phyloP scores from a whole-genome alignment of 2,888 invertebrate species.

The Cantharis nigra region DNA sequence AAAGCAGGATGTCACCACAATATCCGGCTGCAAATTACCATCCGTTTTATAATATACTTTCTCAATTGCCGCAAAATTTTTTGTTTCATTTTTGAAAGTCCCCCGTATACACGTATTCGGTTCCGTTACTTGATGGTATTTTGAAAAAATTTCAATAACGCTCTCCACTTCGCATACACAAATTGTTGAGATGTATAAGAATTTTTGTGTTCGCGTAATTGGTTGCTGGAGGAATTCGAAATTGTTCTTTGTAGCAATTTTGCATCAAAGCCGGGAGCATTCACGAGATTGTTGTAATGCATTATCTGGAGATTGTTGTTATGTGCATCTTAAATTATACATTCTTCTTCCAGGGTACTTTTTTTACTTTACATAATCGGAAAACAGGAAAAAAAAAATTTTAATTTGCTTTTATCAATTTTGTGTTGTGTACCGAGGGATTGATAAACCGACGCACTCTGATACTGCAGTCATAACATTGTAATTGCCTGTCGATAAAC shows the following conservation, averaged over 20 bases:
- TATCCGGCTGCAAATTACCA: conserved; percentile 28
- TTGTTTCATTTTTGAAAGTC: background rate
- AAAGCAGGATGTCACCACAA: conserved; percentile 30
- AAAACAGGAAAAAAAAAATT: background rate
- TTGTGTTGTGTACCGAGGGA: background rate
- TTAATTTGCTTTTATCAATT: background rate
- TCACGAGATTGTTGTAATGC: conserved; percentile 28
- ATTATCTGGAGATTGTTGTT: conserved; percentile 28
- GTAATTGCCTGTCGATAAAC: background rate
- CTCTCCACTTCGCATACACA: background rate
- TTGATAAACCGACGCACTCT: background rate
- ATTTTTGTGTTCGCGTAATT: conserved; percentile 20
- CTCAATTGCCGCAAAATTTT: background rate
- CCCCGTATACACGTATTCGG: background rate
- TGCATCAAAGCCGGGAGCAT: conserved; percentile 28
- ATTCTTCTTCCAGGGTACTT: background rate
- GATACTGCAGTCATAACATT: background rate
- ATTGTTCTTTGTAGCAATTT: conserved; percentile 16
- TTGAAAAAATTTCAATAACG: background rate
- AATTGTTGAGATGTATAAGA: background rate
- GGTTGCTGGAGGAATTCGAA: conserved; percentile 15
- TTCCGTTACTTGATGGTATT: background rate
- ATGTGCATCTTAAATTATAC: conserved; percentile 22
- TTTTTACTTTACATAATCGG: background rate
- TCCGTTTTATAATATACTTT: conserved; percentile 8